Percentiles rank a stretch among this genome's conserved stretches.
Conservation (phyloP, 2,888 invertebrate species). For the Heliconius ethilla region DNA sequence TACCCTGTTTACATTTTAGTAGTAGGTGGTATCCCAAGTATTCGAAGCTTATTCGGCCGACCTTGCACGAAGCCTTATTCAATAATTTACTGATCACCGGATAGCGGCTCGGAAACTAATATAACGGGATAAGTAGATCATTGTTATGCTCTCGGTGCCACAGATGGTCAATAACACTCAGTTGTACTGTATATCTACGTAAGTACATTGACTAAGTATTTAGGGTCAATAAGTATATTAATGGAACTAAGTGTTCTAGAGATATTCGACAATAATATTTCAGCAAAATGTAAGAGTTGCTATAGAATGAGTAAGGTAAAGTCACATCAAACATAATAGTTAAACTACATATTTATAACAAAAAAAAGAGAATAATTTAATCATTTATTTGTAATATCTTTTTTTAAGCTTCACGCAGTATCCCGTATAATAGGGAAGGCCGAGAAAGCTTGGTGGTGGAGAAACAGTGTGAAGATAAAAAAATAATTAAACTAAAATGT, state of each 20-base stretch:
- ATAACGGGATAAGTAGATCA: constrained; percentile 61
- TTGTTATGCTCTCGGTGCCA: constrained; percentile 22
- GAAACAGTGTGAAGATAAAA: too few species aligned
- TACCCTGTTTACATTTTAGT: constrained; percentile 7
- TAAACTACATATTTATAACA: too few species aligned
- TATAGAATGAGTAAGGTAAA: too few species aligned
- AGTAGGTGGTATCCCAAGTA: neutral
- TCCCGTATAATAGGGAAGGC: too few species aligned
- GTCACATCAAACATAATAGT: too few species aligned
- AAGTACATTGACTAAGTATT: neutral
- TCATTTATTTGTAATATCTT: too few species aligned
- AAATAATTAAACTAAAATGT: too few species aligned
- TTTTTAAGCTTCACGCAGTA: too few species aligned
- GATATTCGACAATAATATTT: neutral
- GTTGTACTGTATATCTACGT: neutral
- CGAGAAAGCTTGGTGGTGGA: too few species aligned
- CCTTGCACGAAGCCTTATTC: constrained; percentile 54
- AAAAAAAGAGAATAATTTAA: too few species aligned
- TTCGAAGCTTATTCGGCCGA: constrained; percentile 40
- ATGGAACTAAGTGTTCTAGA: neutral
- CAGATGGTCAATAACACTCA: constrained; percentile 15
- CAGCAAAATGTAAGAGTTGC: too few species aligned
- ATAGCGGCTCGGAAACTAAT: constrained; percentile 65
- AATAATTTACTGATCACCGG: constrained; percentile 68
- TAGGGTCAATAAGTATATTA: too few species aligned